Percentiles rank a stretch among this genome's conserved stretches.
Conservation (phyloP, 1,140 invertebrate genomes). For the Cataglyphis hispanica region DNA sequence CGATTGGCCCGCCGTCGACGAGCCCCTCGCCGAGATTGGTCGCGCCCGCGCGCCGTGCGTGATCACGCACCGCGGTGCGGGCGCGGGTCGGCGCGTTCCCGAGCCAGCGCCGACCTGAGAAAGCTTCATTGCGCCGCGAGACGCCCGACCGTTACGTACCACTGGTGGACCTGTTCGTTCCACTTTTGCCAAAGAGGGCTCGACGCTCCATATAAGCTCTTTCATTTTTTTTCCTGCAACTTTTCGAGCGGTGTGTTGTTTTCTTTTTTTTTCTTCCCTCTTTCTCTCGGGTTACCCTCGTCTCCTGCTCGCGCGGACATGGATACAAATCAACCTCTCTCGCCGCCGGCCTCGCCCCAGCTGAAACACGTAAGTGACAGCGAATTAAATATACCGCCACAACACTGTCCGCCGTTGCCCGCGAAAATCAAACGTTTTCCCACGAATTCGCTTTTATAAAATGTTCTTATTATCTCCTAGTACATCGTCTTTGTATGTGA, state of each 20-base stretch:
- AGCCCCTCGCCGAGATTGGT: constrained; percentile 84
- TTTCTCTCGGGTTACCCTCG: constrained; percentile 27
- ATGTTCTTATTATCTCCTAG: neutral
- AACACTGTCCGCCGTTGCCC: constrained; percentile 58
- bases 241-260: neutral
- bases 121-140: constrained; percentile 81
- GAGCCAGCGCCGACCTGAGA: constrained; percentile 77
- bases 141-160: constrained; percentile 71
- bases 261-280: constrained; percentile 13
- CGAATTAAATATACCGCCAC: constrained; percentile 75
- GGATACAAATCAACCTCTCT: constrained; percentile 83
- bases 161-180: constrained; percentile 47
- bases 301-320: constrained; percentile 56
- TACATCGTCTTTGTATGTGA: neutral
- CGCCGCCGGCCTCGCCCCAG: constrained; percentile 88
- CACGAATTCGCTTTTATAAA: neutral
- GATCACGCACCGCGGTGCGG: constrained; percentile 71
- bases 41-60: constrained; percentile 75
- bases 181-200: constrained; percentile 55
- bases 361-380: constrained; percentile 86
- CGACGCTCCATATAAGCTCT: neutral
- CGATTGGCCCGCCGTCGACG: constrained; percentile 84
- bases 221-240: neutral
- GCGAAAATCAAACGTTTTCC: constrained; percentile 75
- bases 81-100: constrained; percentile 62